Percentiles rank a stretch among this genome's conserved stretches.
These are phyloP conservation scores for Exephanes ischioxanthus DNA, from an alignment of 2,888 invertebrate genomes.

Conservation along the genomic window DNA sequence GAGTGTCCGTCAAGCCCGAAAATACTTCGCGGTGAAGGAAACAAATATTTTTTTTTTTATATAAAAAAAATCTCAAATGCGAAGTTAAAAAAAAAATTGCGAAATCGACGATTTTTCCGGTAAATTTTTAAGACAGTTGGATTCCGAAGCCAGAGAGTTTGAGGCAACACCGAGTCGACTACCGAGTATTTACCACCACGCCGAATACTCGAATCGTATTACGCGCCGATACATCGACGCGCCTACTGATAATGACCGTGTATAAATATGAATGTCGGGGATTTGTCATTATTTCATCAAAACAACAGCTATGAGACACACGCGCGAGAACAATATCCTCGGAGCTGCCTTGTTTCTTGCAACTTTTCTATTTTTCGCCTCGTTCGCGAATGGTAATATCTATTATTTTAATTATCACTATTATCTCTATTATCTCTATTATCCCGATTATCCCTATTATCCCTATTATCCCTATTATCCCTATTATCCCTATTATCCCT, in stretches of 20 bases:
- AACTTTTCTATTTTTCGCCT: slow-evolving; percentile 1
- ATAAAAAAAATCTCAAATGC: neutral
- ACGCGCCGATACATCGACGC: slow-evolving; percentile 19
- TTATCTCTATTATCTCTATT: neutral
- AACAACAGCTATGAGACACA: neutral
- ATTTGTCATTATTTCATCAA: slow-evolving; percentile 20
- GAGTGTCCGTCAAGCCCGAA: neutral
- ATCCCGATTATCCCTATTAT: too few relatives aligned
- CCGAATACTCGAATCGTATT: slow-evolving; percentile 5
- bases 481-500: neutral
- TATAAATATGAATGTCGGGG: slow-evolving; percentile 55
- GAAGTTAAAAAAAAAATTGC: neutral
- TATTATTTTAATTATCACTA: neutral
- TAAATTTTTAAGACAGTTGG: neutral
- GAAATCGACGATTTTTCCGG: neutral
- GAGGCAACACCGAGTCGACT: neutral
- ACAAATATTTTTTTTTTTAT: neutral
- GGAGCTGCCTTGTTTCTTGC: slow-evolving; percentile 6
- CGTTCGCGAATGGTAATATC: slow-evolving; percentile 29
- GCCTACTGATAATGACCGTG: slow-evolving; percentile 60
- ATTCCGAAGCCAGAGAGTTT: neutral
- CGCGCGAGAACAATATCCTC: slow-evolving; percentile 10
- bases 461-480: neutral
- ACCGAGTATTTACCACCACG: slow-evolving; percentile 8
- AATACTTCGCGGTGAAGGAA: neutral